phyloP scores from a whole-genome alignment of 1,140 invertebrate genomes.

The Oryctes rhinoceros region DNA sequence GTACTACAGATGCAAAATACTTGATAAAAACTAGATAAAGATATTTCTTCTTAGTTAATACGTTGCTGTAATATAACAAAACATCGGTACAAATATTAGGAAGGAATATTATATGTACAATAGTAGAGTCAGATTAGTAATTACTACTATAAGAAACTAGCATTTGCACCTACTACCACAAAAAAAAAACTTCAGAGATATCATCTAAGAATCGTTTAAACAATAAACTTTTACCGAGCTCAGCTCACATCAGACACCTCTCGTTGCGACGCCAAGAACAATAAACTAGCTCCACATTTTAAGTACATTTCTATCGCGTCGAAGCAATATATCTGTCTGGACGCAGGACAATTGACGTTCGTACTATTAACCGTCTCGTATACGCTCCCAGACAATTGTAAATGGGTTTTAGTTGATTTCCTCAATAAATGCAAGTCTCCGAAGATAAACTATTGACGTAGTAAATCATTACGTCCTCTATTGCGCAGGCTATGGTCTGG shows the following conservation, averaged over 20 bases:
- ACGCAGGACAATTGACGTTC: background rate
- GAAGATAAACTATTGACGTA: background rate
- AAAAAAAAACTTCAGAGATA: no score
- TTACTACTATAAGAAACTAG: no score
- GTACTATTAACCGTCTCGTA: background rate
- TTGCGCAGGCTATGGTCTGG: background rate
- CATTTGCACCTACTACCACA: no score
- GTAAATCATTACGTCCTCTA: slow-evolving; percentile 6
- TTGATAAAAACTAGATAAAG: no score
- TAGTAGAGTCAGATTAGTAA: no score
- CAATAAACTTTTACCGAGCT: background rate
- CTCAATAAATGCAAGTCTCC: background rate
- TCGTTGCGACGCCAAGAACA: background rate
- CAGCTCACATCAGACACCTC: background rate
- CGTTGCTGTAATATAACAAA: no score
- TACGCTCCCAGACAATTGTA: background rate
- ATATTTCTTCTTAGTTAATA: no score
- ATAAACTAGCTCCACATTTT: background rate
- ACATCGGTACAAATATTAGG: no score
- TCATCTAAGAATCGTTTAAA: background rate
- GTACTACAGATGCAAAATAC: no score
- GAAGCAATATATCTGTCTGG: background rate
- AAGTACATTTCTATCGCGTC: slow-evolving; percentile 21
- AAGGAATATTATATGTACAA: no score
- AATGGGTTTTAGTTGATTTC: slow-evolving; percentile 6